Conservation (phyloP, 2,113 vertebrate species). For the Ochotona curzoniae region DNA sequence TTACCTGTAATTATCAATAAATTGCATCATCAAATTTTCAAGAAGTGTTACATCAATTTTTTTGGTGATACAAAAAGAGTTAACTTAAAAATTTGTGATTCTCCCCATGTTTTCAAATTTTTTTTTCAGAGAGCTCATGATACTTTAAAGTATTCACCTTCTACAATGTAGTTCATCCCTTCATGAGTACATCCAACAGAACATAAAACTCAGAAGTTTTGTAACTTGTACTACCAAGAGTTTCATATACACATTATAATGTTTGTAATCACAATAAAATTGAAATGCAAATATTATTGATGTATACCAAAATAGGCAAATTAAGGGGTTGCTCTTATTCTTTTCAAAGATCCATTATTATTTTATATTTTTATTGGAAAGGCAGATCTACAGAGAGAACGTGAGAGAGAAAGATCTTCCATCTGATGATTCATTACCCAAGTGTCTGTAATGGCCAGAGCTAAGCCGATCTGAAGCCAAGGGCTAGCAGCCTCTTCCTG, state of each 20-base stretch:
- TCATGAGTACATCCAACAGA: neutral
- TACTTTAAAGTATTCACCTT: neutral
- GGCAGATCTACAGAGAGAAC: too few relatives aligned
- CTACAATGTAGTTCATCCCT: neutral
- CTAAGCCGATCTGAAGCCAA: too few relatives aligned
- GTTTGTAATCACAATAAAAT: neutral
- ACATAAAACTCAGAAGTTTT: neutral
- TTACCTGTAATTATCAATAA: neutral
- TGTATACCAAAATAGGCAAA: neutral
- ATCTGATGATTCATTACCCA: too few relatives aligned
- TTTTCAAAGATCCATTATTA: neutral
- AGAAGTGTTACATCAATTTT: neutral
- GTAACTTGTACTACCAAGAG: neutral
- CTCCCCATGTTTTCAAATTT: neutral
- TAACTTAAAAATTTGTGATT: constrained; percentile 5
- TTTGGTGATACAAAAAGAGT: neutral
- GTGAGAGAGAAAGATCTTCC: too few relatives aligned
- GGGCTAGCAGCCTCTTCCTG: too few relatives aligned
- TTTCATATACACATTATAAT: neutral
- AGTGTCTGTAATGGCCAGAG: too few relatives aligned
- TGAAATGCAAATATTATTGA: neutral
- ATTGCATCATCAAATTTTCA: neutral
- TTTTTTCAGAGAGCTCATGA: neutral
- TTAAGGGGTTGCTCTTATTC: neutral
- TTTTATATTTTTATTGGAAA: too few relatives aligned